A percentile compares a stretch with the other conserved stretches of the same genome.
Evolutionary conservation across 2,797 vertebrate species (phyloP).

Genomic region (Pempheris klunzingeri): DNA sequence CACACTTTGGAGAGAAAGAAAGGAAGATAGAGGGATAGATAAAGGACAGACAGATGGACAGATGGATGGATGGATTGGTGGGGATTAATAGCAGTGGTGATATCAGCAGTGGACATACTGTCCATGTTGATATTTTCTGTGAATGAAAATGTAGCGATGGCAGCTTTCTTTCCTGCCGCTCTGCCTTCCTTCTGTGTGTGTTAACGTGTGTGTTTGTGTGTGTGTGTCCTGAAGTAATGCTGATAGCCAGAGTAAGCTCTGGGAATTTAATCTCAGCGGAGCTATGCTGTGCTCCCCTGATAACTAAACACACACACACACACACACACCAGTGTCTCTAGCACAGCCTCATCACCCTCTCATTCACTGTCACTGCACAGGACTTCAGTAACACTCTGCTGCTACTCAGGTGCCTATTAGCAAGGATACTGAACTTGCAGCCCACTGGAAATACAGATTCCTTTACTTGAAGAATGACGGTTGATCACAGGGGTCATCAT

Average conservation of each 20-base stretch:
- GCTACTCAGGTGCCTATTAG: conserved; percentile 49
- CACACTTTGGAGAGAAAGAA: conserved; percentile 5
- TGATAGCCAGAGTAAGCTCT: conserved; percentile 81
- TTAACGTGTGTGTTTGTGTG: conserved; percentile 26
- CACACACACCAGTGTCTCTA: conserved; percentile 39
- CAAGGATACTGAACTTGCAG: conserved; percentile 49
- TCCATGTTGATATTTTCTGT: conserved; percentile 73
- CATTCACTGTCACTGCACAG: conserved; percentile 57
- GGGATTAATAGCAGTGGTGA: conserved; percentile 60
- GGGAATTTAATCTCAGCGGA: conserved; percentile 82
- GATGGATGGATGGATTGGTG: conserved; percentile 58
- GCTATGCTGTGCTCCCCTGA: conserved; percentile 81
- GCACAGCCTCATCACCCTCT: conserved; percentile 55
- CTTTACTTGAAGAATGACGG: conserved; percentile 21
- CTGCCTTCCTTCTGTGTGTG: conserved; percentile 49
- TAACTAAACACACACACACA: conserved; percentile 70
- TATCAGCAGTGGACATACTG: conserved; percentile 63
- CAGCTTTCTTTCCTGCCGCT: conserved; percentile 67
- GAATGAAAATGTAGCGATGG: conserved; percentile 75
- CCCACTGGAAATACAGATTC: conserved; percentile 6
- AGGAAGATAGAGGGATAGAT: conserved; percentile 22
- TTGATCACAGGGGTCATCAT: conserved; percentile 11
- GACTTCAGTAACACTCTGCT: conserved; percentile 25
- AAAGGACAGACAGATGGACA: conserved; percentile 32
- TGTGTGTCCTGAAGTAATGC: conserved; percentile 79